Percentiles rank a stretch among this genome's conserved stretches.
Conservation (phyloP, 2,888 invertebrate species). For the Andrena trimmerana region DNA sequence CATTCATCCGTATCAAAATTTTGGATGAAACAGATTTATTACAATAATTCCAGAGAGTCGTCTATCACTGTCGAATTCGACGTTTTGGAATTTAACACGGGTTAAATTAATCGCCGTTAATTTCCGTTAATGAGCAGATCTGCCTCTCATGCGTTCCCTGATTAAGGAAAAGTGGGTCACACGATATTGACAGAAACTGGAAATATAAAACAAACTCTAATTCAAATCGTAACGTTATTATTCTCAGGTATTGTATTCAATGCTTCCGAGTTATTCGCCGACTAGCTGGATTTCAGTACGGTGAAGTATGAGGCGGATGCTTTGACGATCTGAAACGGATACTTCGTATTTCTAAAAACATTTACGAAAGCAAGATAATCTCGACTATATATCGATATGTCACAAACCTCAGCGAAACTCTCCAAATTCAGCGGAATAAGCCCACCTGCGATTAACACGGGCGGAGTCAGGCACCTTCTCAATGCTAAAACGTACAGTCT, state of each 20-base stretch:
- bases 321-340: slow-evolving; percentile 17
- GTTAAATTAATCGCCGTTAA: too few species aligned
- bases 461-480: neutral
- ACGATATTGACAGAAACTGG: too few species aligned
- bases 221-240: neutral
- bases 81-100: too few species aligned
- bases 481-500: slow-evolving; percentile 5
- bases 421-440: slow-evolving; percentile 1
- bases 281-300: slow-evolving; percentile 3
- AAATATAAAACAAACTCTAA: too few species aligned
- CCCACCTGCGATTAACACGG: neutral
- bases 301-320: slow-evolving; percentile 19
- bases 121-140: too few species aligned
- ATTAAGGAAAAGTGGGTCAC: too few species aligned
- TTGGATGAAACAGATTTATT: too few species aligned
- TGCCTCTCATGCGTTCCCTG: too few species aligned
- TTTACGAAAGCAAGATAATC: neutral
- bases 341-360: neutral
- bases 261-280: neutral
- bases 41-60: too few species aligned
- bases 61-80: too few species aligned
- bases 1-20: too few species aligned
- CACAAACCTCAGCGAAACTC: neutral
- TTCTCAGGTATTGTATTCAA: neutral
- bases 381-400: neutral